Evolutionary conservation across 2,113 vertebrate genomes (phyloP).

Genomic region (Bucco capensis): DNA sequence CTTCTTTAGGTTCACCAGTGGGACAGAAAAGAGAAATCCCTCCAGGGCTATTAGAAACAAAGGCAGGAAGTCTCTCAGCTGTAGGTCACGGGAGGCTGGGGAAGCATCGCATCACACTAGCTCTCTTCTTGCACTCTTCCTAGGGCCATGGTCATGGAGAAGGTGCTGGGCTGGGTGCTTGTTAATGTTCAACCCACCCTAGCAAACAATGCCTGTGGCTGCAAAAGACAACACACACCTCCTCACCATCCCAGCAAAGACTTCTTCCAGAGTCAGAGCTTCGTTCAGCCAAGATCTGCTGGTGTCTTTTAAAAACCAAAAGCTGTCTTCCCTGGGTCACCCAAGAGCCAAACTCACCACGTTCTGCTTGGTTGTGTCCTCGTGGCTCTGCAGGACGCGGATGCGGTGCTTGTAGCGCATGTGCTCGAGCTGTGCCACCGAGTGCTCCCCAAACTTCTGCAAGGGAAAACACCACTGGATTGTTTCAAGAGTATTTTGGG

Average conservation of each 20-base stretch:
- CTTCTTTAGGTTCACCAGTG: neutral
- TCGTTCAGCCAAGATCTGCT: neutral
- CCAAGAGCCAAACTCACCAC: constrained; percentile 75
- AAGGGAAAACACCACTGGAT: too few relatives aligned
- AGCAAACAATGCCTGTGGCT: neutral
- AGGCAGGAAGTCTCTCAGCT: constrained; percentile 18
- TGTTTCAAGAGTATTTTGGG: too few relatives aligned
- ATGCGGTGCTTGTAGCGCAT: constrained; percentile 90
- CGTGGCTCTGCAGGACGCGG: constrained; percentile 88
- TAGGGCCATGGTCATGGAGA: neutral
- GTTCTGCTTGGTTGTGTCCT: constrained; percentile 93
- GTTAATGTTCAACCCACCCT: neutral
- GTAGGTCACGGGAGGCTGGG: neutral
- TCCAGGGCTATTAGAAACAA: constrained; percentile 15
- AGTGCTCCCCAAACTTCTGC: constrained; percentile 90
- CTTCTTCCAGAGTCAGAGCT: neutral
- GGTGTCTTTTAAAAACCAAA: neutral
- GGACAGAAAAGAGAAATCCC: constrained; percentile 12
- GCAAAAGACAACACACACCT: neutral
- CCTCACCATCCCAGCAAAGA: neutral
- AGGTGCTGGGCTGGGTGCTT: neutral
- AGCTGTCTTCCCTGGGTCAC: rapidly evolving
- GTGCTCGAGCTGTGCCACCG: constrained; percentile 87
- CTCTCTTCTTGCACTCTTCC: neutral
- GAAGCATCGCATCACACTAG: rapidly evolving